Evolutionary conservation across 2,113 vertebrate species (phyloP).

Genomic region (Labeo catla): DNA sequence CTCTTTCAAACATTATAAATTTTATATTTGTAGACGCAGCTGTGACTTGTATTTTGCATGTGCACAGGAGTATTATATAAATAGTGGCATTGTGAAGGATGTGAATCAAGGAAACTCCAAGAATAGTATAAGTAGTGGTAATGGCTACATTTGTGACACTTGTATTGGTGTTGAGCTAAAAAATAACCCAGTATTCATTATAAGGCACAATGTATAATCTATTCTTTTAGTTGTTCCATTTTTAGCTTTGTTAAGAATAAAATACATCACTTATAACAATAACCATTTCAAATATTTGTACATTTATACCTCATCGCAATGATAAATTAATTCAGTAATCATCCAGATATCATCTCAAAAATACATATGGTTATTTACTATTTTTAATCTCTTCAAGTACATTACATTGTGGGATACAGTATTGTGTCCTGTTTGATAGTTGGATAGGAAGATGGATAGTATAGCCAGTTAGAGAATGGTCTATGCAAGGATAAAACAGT

Average conservation of each 20-base stretch:
- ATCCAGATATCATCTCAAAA: background rate
- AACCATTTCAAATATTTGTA: background rate
- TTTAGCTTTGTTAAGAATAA: background rate
- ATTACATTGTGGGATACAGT: background rate
- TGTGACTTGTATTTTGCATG: background rate
- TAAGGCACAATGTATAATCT: background rate
- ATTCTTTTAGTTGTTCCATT: background rate
- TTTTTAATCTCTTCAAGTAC: no score
- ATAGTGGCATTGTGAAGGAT: background rate
- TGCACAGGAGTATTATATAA: conserved; percentile 21
- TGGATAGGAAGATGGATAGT: background rate
- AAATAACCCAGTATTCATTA: conserved; percentile 20
- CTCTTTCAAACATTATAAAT: background rate
- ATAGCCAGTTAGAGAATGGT: background rate
- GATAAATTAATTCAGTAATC: background rate
- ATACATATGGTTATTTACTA: background rate
- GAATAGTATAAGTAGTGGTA: conserved; percentile 10
- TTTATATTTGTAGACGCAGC: background rate
- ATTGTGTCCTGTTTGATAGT: background rate
- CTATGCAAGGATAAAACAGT: background rate
- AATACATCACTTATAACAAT: background rate
- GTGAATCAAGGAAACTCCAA: background rate
- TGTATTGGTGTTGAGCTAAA: conserved; percentile 41
- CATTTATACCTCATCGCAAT: background rate
- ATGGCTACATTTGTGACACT: conserved; percentile 38